These are phyloP conservation scores for Setipinna tenuifilis DNA, from an alignment of 2,797 vertebrate genomes.

Conservation along the genomic window DNA sequence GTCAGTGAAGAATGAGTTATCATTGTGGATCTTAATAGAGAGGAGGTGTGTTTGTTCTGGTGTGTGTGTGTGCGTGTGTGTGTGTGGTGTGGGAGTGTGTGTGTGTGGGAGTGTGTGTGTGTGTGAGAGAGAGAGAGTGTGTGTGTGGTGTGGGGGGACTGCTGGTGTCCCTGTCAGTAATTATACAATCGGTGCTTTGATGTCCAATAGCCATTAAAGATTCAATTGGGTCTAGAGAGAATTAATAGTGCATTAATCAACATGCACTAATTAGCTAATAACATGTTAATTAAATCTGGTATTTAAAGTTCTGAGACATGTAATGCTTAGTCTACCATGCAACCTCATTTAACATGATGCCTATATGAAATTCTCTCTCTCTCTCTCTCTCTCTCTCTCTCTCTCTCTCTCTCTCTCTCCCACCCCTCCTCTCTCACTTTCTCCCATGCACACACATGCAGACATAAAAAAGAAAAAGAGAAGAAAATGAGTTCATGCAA, in stretches of 20 bases:
- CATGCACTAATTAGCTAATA: slow-evolving; percentile 79
- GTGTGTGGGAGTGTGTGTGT: neutral
- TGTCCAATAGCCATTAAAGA: slow-evolving; percentile 69
- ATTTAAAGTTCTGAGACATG: slow-evolving; percentile 75
- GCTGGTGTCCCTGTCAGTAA: slow-evolving; percentile 59
- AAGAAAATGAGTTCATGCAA: too few relatives aligned
- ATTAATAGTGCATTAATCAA: slow-evolving; percentile 82
- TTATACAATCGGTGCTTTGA: slow-evolving; percentile 70
- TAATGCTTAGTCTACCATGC: slow-evolving; percentile 65
- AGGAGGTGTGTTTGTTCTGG: too few relatives aligned
- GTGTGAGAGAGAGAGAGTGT: neutral
- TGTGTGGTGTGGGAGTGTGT: neutral
- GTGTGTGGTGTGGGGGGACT: neutral
- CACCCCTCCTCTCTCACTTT: too few relatives aligned
- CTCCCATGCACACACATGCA: too few relatives aligned
- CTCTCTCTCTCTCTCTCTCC: too few relatives aligned
- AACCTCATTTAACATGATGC: slow-evolving; percentile 45
- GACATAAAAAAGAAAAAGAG: too few relatives aligned
- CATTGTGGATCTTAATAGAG: too few relatives aligned
- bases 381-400: too few relatives aligned
- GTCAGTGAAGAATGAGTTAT: slow-evolving; percentile 23
- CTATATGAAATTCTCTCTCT: neutral
- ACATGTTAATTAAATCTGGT: slow-evolving; percentile 78
- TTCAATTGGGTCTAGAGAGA: slow-evolving; percentile 68
- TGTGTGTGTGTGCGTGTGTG: neutral